phyloP scores from a whole-genome alignment of 2,888 invertebrate species.

The Ommatoiulus sabulosus region DNA sequence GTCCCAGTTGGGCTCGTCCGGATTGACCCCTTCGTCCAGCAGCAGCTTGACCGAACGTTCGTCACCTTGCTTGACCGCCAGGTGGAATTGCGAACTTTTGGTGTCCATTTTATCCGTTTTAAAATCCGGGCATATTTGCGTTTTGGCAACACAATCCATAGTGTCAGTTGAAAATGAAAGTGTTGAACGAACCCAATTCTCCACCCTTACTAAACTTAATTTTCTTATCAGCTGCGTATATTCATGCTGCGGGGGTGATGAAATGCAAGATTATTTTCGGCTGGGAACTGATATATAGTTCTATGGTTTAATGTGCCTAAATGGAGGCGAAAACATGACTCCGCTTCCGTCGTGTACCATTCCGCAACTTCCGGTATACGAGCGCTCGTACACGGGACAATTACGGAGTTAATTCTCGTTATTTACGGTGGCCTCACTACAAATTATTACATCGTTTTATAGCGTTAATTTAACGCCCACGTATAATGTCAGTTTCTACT shows the following conservation, averaged over 20 bases:
- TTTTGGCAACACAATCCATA: neutral
- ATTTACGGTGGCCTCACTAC: neutral
- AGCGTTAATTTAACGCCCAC: neutral
- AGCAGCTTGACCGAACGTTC: slow-evolving; percentile 56
- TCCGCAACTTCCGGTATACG: neutral
- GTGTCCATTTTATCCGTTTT: neutral
- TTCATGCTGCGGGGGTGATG: slow-evolving; percentile 22
- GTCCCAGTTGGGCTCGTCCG: slow-evolving; percentile 61
- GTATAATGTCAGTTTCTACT: too few species aligned
- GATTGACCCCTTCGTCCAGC: slow-evolving; percentile 58
- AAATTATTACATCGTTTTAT: neutral
- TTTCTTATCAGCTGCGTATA: neutral
- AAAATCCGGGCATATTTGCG: too few species aligned
- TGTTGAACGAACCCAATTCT: neutral
- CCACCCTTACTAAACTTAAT: slow-evolving; percentile 6
- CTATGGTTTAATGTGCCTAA: neutral
- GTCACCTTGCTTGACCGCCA: slow-evolving; percentile 59
- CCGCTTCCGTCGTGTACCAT: neutral
- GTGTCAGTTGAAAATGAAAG: neutral
- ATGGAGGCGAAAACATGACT: neutral
- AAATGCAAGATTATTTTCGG: neutral
- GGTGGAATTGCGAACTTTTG: slow-evolving; percentile 56
- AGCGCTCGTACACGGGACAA: neutral
- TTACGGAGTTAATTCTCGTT: neutral
- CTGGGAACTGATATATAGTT: neutral